Percentiles rank a stretch among this genome's conserved stretches.
Conservation (phyloP, 1,140 invertebrate genomes). For the Cotesia glomerata region DNA sequence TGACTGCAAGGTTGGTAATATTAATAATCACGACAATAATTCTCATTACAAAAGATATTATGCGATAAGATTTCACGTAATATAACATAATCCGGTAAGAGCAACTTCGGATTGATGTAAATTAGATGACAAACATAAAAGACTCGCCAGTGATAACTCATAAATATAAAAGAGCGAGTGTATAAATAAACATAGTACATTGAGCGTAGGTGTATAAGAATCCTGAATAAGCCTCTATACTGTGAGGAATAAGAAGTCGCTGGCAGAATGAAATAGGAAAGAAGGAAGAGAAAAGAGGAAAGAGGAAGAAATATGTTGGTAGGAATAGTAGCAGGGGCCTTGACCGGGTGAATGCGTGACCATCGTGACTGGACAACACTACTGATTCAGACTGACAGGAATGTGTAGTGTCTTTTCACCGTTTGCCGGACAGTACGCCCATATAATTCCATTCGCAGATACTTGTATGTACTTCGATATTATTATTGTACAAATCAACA, state of each 20-base stretch:
- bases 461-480: too few relatives aligned
- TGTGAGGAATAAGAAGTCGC: neutral
- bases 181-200: too few relatives aligned
- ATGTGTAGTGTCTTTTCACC: conserved; percentile 34
- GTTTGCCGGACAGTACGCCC: conserved; percentile 14
- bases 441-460: neutral
- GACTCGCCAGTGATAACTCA: neutral
- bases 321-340: conserved; percentile 19
- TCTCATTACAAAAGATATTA: neutral
- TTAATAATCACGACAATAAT: too few relatives aligned
- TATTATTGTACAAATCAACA: too few relatives aligned
- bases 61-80: neutral
- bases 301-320: neutral
- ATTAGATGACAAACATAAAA: conserved; percentile 20
- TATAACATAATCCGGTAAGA: neutral
- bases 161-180: too few relatives aligned
- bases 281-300: conserved; percentile 21
- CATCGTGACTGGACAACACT: conserved; percentile 41
- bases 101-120: neutral
- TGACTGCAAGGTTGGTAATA: too few relatives aligned
- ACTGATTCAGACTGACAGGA: conserved; percentile 46
- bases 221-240: neutral
- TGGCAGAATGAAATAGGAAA: conserved; percentile 21
- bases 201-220: neutral
- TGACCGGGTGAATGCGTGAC: conserved; percentile 44